Evolutionary conservation across 2,888 invertebrate genomes (phyloP).

Genomic region (Drosophila koepferae): DNA sequence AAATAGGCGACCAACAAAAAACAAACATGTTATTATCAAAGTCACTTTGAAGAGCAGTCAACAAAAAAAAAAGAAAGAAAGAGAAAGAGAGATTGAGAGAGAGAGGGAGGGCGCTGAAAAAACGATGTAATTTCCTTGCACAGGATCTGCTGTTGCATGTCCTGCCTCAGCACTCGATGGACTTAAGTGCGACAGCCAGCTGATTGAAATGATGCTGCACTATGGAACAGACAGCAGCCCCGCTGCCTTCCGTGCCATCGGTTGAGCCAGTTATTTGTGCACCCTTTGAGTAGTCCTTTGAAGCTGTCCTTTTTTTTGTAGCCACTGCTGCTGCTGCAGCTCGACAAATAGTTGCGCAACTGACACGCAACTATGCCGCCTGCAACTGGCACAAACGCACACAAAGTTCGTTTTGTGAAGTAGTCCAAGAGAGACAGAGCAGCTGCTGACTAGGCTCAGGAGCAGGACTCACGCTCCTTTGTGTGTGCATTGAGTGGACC

Average conservation of each 20-base stretch:
- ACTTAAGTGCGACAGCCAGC: constrained; percentile 17
- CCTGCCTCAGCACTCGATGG: constrained; percentile 17
- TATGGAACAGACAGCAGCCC: constrained; percentile 4
- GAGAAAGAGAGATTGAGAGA: no score
- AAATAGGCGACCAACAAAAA: constrained; percentile 12
- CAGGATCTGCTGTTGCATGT: constrained; percentile 18
- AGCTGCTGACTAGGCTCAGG: constrained; percentile 39
- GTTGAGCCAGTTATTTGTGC: constrained; percentile 45
- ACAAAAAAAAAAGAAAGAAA: not conserved
- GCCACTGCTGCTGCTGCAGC: constrained; percentile 26
- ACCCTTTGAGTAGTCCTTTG: constrained; percentile 17
- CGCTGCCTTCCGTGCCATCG: constrained; percentile 25
- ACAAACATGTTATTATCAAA: constrained; percentile 52
- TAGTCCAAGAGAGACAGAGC: constrained; percentile 1
- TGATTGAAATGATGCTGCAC: constrained; percentile 47
- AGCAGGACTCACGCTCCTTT: constrained; percentile 47
- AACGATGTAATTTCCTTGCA: constrained; percentile 49
- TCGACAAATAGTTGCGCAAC: constrained; percentile 76
- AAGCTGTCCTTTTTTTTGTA: constrained; percentile 29
- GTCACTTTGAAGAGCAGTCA: constrained; percentile 29
- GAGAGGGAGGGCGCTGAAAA: not conserved
- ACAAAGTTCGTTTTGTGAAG: constrained; percentile 5
- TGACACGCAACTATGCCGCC: constrained; percentile 66
- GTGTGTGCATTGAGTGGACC: constrained; percentile 66
- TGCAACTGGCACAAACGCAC: constrained; percentile 58